Percentiles rank a stretch among this genome's conserved stretches.
phyloP scores from a whole-genome alignment of 2,113 vertebrate genomes.

The Dinomys branickii region DNA sequence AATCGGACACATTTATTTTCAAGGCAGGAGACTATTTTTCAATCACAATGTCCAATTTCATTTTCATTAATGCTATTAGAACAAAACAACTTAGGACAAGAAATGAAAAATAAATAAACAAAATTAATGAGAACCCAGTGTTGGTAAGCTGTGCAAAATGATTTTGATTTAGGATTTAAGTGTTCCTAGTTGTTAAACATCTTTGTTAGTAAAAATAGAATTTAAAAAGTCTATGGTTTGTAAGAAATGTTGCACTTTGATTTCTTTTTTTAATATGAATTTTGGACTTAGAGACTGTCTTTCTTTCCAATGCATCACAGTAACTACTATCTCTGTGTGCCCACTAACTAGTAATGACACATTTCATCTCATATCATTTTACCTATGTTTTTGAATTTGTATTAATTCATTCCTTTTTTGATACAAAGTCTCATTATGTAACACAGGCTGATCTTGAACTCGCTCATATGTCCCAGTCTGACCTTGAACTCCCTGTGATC shows the following conservation, averaged over 20 bases:
- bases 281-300: neutral
- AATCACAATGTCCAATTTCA: constrained; percentile 81
- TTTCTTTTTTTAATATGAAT: neutral
- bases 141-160: neutral
- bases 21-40: constrained; percentile 82
- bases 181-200: neutral
- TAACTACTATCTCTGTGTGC: neutral
- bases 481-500: neutral
- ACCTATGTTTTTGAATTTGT: neutral
- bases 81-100: constrained; percentile 71
- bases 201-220: constrained; percentile 39
- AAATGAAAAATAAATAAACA: constrained; percentile 78
- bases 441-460: too few species aligned
- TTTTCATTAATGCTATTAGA: constrained; percentile 84
- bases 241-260: constrained; percentile 39
- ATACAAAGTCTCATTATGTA: accelerated
- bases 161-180: constrained; percentile 25
- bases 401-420: neutral
- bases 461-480: too few species aligned
- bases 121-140: constrained; percentile 62
- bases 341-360: neutral
- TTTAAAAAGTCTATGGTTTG: constrained; percentile 2
- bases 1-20: constrained; percentile 82
- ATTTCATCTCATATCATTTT: neutral
- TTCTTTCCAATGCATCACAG: constrained; percentile 8